Evolutionary conservation across 2,797 vertebrate genomes (phyloP), one percentile per base, ranked within the genome.

Genomic region (Pyrrhura leucotis): DNA sequence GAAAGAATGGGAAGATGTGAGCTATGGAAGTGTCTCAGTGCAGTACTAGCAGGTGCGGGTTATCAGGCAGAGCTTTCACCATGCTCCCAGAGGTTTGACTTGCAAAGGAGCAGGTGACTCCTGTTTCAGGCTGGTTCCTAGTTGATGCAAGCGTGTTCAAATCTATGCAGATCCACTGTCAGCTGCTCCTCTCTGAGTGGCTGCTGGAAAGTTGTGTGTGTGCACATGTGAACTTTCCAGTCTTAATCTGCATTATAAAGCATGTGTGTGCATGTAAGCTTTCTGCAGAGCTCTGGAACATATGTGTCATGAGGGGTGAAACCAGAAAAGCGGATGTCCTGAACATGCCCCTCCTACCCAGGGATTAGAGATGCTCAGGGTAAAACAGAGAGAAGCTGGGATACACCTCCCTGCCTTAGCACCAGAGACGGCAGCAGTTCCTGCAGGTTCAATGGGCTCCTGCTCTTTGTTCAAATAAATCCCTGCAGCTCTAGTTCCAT

Each of bases 241-340:
- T 91, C 93, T 66, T 68, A 14, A 88, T 58, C 87, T 61, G 92
- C 85, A 42, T 84, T 53, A 40, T 15, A 56, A 33, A 67, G 67
- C 3, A 35, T 15, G 82, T 59, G 59, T 39, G 89, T 12, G 81
- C 0, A 0, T 63, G 40, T 65, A 12, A 75, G 85, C 92, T 88
- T 94, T 88, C 82, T 28, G 40, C 85, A 20, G 69, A 76, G 87
- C 91, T 95, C 89, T 25, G 40, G 91, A 94, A 62, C 89, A 12
- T 29, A 2, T 35, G 37, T 89, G 90, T 90, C 86, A 66, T 63
- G 56, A 72, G 88, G 71, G 75, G 80, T 63, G 84, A 93, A 88
- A 58, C 47, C 90, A 76, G 95, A 85, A 94, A 79, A 94, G 89
- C 91, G 50, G 84, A 71, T 94, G 72, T 58, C 86, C 95, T 54